Percentiles rank a stretch among this genome's conserved stretches.
phyloP scores from a whole-genome alignment of 2,113 vertebrate genomes.

The Nothoprocta pentlandii region DNA sequence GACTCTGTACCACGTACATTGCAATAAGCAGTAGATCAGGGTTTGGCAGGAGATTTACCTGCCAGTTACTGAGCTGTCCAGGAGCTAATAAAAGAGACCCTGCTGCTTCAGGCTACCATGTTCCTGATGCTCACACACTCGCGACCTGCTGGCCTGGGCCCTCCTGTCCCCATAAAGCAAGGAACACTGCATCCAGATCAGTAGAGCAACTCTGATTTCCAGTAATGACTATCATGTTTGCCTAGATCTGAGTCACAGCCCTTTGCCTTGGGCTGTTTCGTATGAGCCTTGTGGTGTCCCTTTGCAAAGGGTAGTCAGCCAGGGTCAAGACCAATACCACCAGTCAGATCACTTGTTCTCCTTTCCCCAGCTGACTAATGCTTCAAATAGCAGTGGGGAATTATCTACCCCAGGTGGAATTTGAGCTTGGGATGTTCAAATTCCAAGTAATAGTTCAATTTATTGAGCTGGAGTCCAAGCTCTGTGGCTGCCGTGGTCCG shows the following conservation, averaged over 20 bases:
- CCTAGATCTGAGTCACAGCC: neutral
- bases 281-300: neutral
- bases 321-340: neutral
- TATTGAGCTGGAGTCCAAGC: neutral
- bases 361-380: neutral
- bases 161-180: rapidly evolving
- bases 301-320: neutral
- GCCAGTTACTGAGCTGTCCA: neutral
- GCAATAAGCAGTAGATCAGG: neutral
- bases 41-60: neutral
- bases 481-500: neutral
- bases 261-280: neutral
- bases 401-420: neutral
- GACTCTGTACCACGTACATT: rapidly evolving
- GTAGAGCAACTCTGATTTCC: neutral
- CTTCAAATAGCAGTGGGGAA: neutral
- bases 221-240: neutral
- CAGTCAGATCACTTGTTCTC: neutral
- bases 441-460: neutral
- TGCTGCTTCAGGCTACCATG: rapidly evolving
- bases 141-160: neutral
- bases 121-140: neutral
- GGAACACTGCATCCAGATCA: neutral
- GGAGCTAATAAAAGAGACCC: neutral
- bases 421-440: neutral